phyloP scores from a whole-genome alignment of 2,113 vertebrate genomes.

The Psettodes erumei region DNA sequence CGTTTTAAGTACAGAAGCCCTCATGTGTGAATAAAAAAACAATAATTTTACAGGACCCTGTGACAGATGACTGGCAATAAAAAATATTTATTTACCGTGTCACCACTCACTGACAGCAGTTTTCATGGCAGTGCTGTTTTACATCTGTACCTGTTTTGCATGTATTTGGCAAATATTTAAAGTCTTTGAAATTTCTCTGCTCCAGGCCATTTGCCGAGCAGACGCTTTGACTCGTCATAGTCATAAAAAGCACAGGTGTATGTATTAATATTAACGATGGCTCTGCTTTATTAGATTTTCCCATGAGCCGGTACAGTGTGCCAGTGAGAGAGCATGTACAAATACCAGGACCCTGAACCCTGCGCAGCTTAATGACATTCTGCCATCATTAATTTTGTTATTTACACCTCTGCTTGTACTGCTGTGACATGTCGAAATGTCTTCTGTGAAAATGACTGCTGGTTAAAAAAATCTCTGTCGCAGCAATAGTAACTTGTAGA shows the following conservation, averaged over 20 bases:
- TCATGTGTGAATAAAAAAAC: too few relatives aligned
- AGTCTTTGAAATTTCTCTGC: neutral
- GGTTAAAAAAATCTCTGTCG: neutral
- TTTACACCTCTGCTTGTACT: constrained; percentile 21
- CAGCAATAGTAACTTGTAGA: neutral
- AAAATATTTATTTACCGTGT: neutral
- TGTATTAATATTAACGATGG: neutral
- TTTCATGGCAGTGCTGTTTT: neutral
- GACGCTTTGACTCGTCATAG: constrained; percentile 8
- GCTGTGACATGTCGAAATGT: neutral
- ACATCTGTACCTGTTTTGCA: neutral
- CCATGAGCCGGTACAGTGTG: constrained; percentile 3
- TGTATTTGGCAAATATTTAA: neutral
- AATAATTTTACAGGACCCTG: neutral
- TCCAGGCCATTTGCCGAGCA: neutral
- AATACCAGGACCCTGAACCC: neutral
- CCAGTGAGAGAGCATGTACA: neutral
- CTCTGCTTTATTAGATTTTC: constrained; percentile 7
- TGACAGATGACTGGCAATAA: neutral
- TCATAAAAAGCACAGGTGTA: constrained; percentile 1
- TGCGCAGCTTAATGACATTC: constrained; percentile 7
- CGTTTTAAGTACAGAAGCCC: neutral
- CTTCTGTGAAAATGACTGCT: neutral
- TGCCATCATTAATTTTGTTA: constrained; percentile 1
- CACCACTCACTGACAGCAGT: neutral